Evolutionary conservation across 2,113 vertebrate species (phyloP), one percentile per base, ranked within the genome.

Genomic region (Ceyx melanurus): DNA sequence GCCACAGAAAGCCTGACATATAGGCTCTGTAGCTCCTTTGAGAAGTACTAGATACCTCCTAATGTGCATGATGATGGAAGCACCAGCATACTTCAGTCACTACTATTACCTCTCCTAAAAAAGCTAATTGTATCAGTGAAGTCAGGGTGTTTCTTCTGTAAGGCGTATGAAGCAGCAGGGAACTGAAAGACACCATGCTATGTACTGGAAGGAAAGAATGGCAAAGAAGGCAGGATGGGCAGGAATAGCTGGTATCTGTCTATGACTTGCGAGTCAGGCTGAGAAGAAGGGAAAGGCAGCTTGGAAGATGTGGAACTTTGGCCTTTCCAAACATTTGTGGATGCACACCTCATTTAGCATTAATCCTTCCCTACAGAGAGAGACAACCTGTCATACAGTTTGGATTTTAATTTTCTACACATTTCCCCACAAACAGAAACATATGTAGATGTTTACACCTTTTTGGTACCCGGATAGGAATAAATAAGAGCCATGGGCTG

Each of bases 271-370:
- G 65, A 94, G 57, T 40, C 58, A 90, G 71, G 53, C 67, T 82
- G 82, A 76, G 79, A 54, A 87, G 89, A 78, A 66, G 45, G 37
- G 28, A 43, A 91, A 70, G 50, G 56, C 6, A 8, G 19, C 65
- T 91, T 94, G 73, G 85, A 92, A 93, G 54, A 92, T 33, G 77
- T 75, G 50, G 25, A 70, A 76, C 53, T 70, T 68, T n/a, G 50
- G 54, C n/a, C 26, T 87, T 35, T 78, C 54, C 83, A 89, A 86
- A 76, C 67, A 72, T 91, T 92, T 92, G 65, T 92, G 61, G 45
- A 93, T 92, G 75, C 43, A 88, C 77, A 86, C 82, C 66, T 92
- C 73, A 83, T 94, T 94, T 92, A 90, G 70, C 90, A 94, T 84
- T 82, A 86, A 91, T 82, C 45, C 54, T 31, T 95, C 89, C 82